Conservation (phyloP, 2,113 vertebrate genomes). For the Gadus chalcogrammus region DNA sequence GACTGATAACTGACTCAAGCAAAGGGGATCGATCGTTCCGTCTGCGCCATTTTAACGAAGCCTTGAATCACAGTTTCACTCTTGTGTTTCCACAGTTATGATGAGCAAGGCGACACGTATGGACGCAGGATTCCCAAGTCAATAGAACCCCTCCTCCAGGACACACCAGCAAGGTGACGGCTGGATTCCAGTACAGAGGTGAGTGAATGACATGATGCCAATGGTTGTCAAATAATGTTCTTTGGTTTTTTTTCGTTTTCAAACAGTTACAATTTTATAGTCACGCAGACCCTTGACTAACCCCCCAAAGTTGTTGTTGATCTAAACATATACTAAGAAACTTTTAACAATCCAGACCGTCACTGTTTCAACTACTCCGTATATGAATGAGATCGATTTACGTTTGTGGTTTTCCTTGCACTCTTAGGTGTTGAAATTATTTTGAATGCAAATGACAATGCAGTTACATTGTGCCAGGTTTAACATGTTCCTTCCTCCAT, state of each 20-base stretch:
- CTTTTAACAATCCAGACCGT: too few relatives aligned
- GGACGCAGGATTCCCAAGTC: conserved; percentile 77
- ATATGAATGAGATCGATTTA: too few relatives aligned
- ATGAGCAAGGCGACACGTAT: conserved; percentile 73
- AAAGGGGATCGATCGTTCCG: not conserved
- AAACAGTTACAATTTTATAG: not conserved
- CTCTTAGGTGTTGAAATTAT: too few relatives aligned
- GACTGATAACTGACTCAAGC: not conserved
- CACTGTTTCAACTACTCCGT: too few relatives aligned
- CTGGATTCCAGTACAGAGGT: conserved; percentile 77
- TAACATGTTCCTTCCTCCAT: not conserved
- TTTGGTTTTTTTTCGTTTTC: too few relatives aligned
- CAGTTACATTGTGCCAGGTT: too few relatives aligned
- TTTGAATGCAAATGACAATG: not conserved
- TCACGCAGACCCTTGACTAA: too few relatives aligned
- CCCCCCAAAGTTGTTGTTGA: not conserved
- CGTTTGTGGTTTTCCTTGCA: too few relatives aligned
- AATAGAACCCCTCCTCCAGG: conserved; percentile 65
- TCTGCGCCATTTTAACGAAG: not conserved
- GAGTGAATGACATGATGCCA: conserved; percentile 28
- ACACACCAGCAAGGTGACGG: conserved; percentile 71
- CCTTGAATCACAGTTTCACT: not conserved
- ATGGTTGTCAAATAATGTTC: not conserved
- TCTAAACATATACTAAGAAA: too few relatives aligned
- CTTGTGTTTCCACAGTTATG: conserved; percentile 72